Evolutionary conservation across 2,113 vertebrate species (phyloP), one percentile per base, ranked within the genome.

Genomic region (Rhynchopsitta pachyrhyncha): DNA sequence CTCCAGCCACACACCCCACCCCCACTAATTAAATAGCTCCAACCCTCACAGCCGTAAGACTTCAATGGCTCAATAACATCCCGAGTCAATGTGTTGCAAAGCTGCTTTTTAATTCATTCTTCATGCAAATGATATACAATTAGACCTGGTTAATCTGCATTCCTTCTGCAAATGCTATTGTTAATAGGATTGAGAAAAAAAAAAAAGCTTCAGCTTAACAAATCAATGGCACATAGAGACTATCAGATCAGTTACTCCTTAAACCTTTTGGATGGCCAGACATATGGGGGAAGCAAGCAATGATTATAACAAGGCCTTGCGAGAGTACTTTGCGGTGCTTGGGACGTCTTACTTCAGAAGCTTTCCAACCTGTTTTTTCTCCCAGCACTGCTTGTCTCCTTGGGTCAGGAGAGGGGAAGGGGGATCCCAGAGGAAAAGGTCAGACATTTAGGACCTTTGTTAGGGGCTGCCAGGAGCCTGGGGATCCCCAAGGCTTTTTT

Each of bases 51-150:
- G 96, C 89, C 91, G 2, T 86, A 93, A 89, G 84, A 97, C 91
- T 95, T 97, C 95, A 97, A 97, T 95, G 82, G 91, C 91, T 97
- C 93, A 93, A 96, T 97, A 97, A 97, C 89, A 97, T 96, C 92
- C 95, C 27, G 49, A 96, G 96, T 96, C 97, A 97, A 97, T 96
- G 96, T 96, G 95, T 97, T 95, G 88, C 87, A 92, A 97, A 96
- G 95, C 97, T 93, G 96, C 93, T 97, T 97, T 97, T 96, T 94
- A 96, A 97, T 96, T 96, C 92, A 96, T 96, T 97, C 95, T 96
- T 97, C 97, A 97, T 97, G 97, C 95, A 97, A 97, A 97, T 97
- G 95, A 96, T 96, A 96, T 97, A 96, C 97, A 97, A 97, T 96
- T 97, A 97, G 95, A 96, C 95, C 91, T 91, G 79, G 95, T 92